These are phyloP conservation scores for Casuarius casuarius DNA, from an alignment of 2,113 vertebrate genomes.

Conservation along the genomic window DNA sequence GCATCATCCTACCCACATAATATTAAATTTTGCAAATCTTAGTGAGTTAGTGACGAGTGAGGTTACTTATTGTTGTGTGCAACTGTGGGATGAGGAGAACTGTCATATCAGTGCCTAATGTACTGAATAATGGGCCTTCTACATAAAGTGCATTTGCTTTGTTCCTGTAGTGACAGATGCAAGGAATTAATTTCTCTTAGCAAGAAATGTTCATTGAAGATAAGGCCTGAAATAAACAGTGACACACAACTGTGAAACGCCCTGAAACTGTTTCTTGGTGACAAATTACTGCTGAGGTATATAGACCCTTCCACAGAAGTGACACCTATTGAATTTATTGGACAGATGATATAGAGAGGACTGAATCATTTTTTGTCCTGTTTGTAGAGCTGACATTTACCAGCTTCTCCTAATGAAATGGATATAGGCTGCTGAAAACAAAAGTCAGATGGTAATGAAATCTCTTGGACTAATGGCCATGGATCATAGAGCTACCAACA, in stretches of 20 bases:
- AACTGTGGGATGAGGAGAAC: conserved; percentile 45
- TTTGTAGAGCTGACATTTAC: conserved; percentile 55
- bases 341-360: conserved; percentile 43
- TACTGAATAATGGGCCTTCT: conserved; percentile 62
- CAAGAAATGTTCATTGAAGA: conserved; percentile 64
- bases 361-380: conserved; percentile 36
- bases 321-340: conserved; percentile 70
- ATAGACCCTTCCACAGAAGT: conserved; percentile 51
- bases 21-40: not conserved
- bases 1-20: not conserved
- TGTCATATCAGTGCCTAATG: conserved; percentile 51
- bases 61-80: conserved; percentile 22
- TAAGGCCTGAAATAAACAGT: conserved; percentile 71
- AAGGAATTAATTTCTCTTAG: conserved; percentile 74
- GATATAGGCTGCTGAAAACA: conserved; percentile 24
- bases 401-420: conserved; percentile 34
- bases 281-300: conserved; percentile 65
- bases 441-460: conserved; percentile 28
- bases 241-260: conserved; percentile 45
- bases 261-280: conserved; percentile 57
- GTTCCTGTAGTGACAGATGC: conserved; percentile 70
- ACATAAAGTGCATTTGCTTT: conserved; percentile 62
- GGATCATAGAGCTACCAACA: not conserved
- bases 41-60: not conserved
- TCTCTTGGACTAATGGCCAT: not conserved